These are phyloP conservation scores for Trimorus sp. DNA, from an alignment of 2,888 invertebrate genomes.

Conservation along the genomic window DNA sequence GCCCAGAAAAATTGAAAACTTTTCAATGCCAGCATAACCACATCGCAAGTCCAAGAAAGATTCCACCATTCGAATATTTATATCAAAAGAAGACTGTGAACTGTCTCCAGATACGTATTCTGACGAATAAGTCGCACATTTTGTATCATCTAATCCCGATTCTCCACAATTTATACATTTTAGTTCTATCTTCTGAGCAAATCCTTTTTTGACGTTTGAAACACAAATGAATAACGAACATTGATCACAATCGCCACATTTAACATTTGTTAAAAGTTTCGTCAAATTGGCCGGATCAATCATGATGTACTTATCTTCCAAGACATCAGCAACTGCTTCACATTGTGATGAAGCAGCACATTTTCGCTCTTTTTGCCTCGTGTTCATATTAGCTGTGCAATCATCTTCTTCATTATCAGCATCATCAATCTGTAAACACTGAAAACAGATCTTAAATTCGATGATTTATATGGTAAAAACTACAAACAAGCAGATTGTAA, in stretches of 20 bases:
- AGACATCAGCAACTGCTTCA: too few relatives aligned
- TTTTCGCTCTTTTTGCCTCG: not conserved
- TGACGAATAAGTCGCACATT: constrained; percentile 6
- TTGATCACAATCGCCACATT: constrained; percentile 2
- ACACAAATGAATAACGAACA: not conserved
- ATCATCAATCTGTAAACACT: too few relatives aligned
- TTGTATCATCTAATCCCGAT: not conserved
- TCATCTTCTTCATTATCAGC: too few relatives aligned
- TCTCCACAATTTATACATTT: constrained; percentile 5
- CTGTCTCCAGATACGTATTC: not conserved
- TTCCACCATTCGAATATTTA: constrained; percentile 9
- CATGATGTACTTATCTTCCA: not conserved
- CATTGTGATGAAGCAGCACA: too few relatives aligned
- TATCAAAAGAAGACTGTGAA: not conserved
- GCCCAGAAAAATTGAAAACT: not conserved
- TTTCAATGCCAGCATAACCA: constrained; percentile 5
- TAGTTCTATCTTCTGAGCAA: constrained; percentile 15
- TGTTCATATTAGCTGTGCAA: too few relatives aligned
- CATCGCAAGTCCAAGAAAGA: constrained; percentile 8
- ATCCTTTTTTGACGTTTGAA: not conserved
- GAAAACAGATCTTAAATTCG: too few relatives aligned
- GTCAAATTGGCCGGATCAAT: not conserved
- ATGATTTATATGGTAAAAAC: too few relatives aligned
- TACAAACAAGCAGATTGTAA: too few relatives aligned
- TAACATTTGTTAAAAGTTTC: not conserved